Evolutionary conservation across 2,888 invertebrate species (phyloP).

Genomic region (Ferrisia virgata): DNA sequence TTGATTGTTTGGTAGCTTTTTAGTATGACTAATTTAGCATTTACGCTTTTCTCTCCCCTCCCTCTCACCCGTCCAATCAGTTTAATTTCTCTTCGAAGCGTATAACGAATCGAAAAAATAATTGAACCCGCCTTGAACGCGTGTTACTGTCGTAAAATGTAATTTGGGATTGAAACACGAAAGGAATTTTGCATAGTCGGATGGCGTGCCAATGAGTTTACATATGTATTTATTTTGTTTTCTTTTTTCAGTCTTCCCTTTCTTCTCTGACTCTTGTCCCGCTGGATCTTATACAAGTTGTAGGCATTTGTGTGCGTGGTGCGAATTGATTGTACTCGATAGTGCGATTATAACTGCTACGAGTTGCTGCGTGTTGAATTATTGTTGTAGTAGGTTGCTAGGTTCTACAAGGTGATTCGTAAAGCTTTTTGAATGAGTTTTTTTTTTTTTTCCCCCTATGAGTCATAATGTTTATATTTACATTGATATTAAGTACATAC

Average conservation of each 20-base stretch:
- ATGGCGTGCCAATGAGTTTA: neutral
- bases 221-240: too few species aligned
- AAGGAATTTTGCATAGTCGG: neutral
- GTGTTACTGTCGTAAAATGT: neutral
- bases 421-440: neutral
- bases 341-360: neutral
- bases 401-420: neutral
- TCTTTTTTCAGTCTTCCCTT: neutral
- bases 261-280: neutral
- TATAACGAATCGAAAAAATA: neutral
- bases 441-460: too few species aligned
- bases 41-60: neutral
- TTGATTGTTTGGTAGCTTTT: conserved; percentile 5
- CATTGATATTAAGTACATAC: too few species aligned
- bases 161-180: neutral
- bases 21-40: conserved; percentile 8
- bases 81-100: neutral
- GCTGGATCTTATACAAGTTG: neutral
- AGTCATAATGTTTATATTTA: too few species aligned
- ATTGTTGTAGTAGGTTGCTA: too few species aligned
- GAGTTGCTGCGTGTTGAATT: neutral
- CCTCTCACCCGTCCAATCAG: neutral
- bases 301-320: neutral
- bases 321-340: neutral
- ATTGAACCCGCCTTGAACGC: neutral